phyloP scores from a whole-genome alignment of 2,113 vertebrate genomes.

The Pogona vitticeps region DNA sequence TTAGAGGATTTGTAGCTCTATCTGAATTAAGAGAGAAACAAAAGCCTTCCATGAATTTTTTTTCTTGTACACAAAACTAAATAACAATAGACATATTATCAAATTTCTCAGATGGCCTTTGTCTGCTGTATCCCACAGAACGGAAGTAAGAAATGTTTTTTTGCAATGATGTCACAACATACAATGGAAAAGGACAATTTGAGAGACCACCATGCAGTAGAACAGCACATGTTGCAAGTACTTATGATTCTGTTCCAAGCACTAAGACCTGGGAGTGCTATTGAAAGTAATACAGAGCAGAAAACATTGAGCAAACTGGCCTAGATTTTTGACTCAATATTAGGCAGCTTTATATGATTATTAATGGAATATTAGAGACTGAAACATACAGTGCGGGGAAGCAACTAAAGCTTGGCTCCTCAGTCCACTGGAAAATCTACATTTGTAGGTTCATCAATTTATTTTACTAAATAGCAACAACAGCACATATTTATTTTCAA shows the following conservation, averaged over 20 bases:
- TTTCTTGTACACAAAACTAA: background rate
- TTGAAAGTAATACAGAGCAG: background rate
- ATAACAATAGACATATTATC: background rate
- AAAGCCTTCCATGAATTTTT: background rate
- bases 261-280: too few relatives aligned
- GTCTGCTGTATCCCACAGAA: background rate
- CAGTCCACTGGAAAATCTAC: background rate
- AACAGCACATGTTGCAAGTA: too few relatives aligned
- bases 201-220: too few relatives aligned
- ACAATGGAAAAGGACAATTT: background rate
- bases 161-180: background rate
- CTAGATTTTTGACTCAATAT: background rate
- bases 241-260: too few relatives aligned
- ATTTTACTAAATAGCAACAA: background rate
- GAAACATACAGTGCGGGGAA: background rate
- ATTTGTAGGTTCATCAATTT: background rate
- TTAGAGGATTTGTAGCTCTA: slow-evolving; percentile 92
- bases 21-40: slow-evolving; percentile 74
- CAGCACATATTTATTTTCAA: too few relatives aligned
- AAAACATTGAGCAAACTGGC: background rate
- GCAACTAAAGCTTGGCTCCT: background rate
- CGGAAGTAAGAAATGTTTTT: background rate
- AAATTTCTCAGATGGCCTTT: background rate
- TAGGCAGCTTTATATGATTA: background rate
- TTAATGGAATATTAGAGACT: background rate